phyloP scores from a whole-genome alignment of 2,888 invertebrate species.

The Drosophila neonasuta region DNA sequence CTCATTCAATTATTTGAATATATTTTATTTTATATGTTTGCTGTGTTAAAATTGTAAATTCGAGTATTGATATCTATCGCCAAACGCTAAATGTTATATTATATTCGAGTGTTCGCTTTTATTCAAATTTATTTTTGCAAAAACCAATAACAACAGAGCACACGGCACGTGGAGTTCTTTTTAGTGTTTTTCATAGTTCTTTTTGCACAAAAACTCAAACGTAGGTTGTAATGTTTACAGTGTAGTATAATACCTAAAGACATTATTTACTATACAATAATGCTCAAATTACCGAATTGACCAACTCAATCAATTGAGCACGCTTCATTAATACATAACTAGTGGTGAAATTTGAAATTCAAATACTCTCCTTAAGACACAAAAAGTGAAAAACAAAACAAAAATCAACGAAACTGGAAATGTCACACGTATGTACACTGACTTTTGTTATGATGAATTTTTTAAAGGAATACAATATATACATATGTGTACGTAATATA shows the following conservation, averaged over 20 bases:
- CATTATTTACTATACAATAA: slow-evolving; percentile 14
- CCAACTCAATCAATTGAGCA: background rate
- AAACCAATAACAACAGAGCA: slow-evolving; percentile 48
- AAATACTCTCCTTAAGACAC: slow-evolving; percentile 6
- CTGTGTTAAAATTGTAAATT: slow-evolving; percentile 18
- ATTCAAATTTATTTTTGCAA: slow-evolving; percentile 45
- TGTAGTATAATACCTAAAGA: slow-evolving; percentile 27
- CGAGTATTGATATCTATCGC: slow-evolving; percentile 28
- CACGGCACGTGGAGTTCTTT: slow-evolving; percentile 64
- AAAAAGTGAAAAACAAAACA: slow-evolving; percentile 28
- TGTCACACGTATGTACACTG: slow-evolving; percentile 56
- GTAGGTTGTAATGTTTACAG: slow-evolving; percentile 19
- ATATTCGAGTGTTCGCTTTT: slow-evolving; percentile 79
- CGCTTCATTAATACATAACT: background rate
- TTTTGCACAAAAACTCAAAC: slow-evolving; percentile 66
- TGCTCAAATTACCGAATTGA: background rate
- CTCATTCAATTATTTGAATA: slow-evolving; percentile 9
- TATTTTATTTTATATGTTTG: slow-evolving; percentile 15
- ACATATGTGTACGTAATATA: too few relatives aligned
- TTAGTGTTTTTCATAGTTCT: slow-evolving; percentile 70
- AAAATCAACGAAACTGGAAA: slow-evolving; percentile 48
- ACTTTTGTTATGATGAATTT: slow-evolving; percentile 43
- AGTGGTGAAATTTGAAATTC: background rate
- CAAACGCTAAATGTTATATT: slow-evolving; percentile 50
- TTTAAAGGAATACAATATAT: slow-evolving; percentile 36